Conservation (phyloP, 1,140 invertebrate species). For the Zaprionus gabonicus region DNA sequence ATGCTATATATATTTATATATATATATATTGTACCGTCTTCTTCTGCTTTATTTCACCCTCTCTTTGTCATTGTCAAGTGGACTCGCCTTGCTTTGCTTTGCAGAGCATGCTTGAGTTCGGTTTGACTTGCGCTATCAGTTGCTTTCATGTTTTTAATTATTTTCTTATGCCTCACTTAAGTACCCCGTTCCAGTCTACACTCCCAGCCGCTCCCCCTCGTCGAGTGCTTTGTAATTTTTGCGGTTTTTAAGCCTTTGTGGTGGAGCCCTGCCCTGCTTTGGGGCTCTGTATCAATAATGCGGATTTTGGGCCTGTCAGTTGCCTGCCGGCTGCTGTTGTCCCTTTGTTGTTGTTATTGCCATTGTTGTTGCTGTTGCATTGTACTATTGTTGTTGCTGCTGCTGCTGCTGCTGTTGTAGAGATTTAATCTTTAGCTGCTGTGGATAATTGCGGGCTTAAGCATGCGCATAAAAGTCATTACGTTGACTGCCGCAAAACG, state of each 20-base stretch:
- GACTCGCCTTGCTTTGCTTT: not conserved
- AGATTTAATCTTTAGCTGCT: conserved; percentile 80
- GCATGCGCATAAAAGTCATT: conserved; percentile 81
- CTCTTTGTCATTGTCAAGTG: not conserved
- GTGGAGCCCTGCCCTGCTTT: conserved; percentile 17
- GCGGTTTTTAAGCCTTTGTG: conserved; percentile 71
- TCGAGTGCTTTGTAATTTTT: conserved; percentile 77
- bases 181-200: conserved; percentile 32
- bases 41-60: not conserved
- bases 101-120: conserved; percentile 53
- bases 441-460: conserved; percentile 79
- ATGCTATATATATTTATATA: not conserved
- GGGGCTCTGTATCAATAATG: conserved; percentile 67
- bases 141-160: conserved; percentile 71
- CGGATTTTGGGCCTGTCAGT: conserved; percentile 54
- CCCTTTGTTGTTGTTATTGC: conserved; percentile 17
- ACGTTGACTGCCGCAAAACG: conserved; percentile 77
- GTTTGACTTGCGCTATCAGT: conserved; percentile 16
- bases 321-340: conserved; percentile 32
- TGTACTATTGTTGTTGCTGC: conserved; percentile 26
- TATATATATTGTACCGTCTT: no score
- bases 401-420: conserved; percentile 44
- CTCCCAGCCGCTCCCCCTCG: conserved; percentile 10
- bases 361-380: conserved; percentile 23
- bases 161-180: conserved; percentile 75